Base-by-base conservation (phyloP, 2,888 invertebrate species). In the Zaprionus obscuricornis region DNA sequence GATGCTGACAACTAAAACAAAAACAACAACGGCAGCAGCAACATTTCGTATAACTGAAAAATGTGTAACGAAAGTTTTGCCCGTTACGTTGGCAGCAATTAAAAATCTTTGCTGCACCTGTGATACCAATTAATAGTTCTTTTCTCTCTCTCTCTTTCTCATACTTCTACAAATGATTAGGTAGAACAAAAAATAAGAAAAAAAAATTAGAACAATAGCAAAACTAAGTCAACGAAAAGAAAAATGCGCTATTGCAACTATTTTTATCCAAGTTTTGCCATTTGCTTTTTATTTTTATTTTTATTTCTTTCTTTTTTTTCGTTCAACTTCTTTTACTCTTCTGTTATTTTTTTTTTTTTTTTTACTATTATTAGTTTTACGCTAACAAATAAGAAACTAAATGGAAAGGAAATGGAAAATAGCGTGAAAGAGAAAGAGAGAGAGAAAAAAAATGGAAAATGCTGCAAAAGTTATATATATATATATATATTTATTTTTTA, bases 41-140 rank as follows among this genome's bases (percentile, higher is more conserved):
- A n/a, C n/a, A n/a, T n/a, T n/a, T n/a, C n/a, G n/a, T n/a, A n/a
- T n/a, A n/a, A n/a, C n/a, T n/a, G n/a, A n/a, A n/a, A n/a, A 46
- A 54, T 14, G 29, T 27, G 14, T 43, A 34, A 11, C 13, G 20
- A 74, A 73, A 62, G 55, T 74, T 81, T 60, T 46, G 16, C n/a
- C n/a, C 63, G 66, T 76, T 50, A 63, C 68, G 66, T 65, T 71
- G 54, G 66, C 68, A 67, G 40, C 75, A 81, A 78, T 77, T 66
- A 66, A 63, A 71, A 77, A 65, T 62, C 50, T 26, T 4, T 34
- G 42, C 52, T 40, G 45, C 69, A 73, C 45, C 57, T 65, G 58
- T 58, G 72, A 49, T 69, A 66, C 72, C 76, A 82, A 82, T 83
- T 81, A 83, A 83, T 83, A 78, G 64, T 78, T 75, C 66, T 63